Evolutionary conservation across 2,888 invertebrate genomes (phyloP).

Genomic region (Lycaena phlaeas): DNA sequence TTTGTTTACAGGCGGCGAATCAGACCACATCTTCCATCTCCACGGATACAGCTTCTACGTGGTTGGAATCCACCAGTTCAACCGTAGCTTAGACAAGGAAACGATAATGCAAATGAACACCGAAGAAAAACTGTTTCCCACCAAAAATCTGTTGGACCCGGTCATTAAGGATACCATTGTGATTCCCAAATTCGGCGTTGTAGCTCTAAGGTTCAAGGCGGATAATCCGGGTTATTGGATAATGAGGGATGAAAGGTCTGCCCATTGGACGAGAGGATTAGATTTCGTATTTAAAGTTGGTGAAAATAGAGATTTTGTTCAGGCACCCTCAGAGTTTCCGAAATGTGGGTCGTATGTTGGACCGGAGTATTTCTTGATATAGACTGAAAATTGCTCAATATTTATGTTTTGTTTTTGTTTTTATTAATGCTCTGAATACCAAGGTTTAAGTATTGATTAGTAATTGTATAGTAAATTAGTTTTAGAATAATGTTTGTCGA

Average conservation of each 20-base stretch:
- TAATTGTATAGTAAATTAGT: too few relatives aligned
- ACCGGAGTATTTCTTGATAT: slow-evolving; percentile 82
- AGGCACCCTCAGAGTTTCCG: slow-evolving; percentile 81
- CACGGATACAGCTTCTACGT: slow-evolving; percentile 84
- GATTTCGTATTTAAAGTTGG: slow-evolving; percentile 84
- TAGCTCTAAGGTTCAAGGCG: slow-evolving; percentile 80
- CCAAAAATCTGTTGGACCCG: slow-evolving; percentile 74
- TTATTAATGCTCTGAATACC: too few relatives aligned
- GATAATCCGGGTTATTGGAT: slow-evolving; percentile 88
- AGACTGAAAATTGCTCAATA: slow-evolving; percentile 22
- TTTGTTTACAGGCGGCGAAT: slow-evolving; percentile 67
- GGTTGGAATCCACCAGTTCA: slow-evolving; percentile 72
- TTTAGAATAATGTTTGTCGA: too few relatives aligned
- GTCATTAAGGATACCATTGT: slow-evolving; percentile 82
- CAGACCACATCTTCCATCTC: slow-evolving; percentile 81
- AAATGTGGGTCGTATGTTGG: slow-evolving; percentile 84
- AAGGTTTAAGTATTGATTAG: too few relatives aligned
- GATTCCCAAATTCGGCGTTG: slow-evolving; percentile 79
- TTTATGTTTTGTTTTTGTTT: too few relatives aligned
- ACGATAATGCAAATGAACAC: slow-evolving; percentile 73
- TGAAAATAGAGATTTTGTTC: slow-evolving; percentile 74
- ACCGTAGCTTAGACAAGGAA: slow-evolving; percentile 60
- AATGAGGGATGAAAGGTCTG: slow-evolving; percentile 82
- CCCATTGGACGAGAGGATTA: slow-evolving; percentile 82
- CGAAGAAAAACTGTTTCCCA: slow-evolving; percentile 63